Evolutionary conservation across 2,888 invertebrate genomes (phyloP).

Genomic region (Perithous albicinctus): DNA sequence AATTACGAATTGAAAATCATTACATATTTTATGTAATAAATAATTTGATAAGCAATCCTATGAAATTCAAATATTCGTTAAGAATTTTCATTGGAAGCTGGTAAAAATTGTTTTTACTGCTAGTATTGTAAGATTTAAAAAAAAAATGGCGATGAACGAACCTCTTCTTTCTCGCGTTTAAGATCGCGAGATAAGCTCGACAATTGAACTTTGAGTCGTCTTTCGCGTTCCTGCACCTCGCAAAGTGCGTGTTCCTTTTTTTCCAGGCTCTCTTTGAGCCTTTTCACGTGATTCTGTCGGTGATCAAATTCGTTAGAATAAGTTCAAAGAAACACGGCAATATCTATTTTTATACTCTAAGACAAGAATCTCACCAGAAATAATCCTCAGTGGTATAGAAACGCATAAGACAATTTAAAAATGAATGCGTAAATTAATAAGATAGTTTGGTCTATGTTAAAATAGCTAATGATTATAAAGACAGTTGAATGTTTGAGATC

Average conservation of each 20-base stretch:
- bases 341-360: neutral
- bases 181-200: slow-evolving; percentile 69
- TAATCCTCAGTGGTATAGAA: slow-evolving; percentile 38
- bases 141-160: slow-evolving; percentile 44
- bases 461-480: too few relatives aligned
- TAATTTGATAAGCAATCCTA: neutral
- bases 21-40: neutral
- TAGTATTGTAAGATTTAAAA: neutral
- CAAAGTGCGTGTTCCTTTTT: slow-evolving; percentile 70
- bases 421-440: neutral
- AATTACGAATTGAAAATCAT: neutral
- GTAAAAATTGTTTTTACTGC: too few relatives aligned
- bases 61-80: too few relatives aligned
- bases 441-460: too few relatives aligned
- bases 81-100: too few relatives aligned
- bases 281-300: slow-evolving; percentile 73
- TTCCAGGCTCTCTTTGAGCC: slow-evolving; percentile 73
- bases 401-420: slow-evolving; percentile 6
- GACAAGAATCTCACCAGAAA: slow-evolving; percentile 38
- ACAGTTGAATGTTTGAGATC: slow-evolving; percentile 30
- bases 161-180: slow-evolving; percentile 75
- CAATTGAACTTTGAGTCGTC: slow-evolving; percentile 72
- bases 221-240: slow-evolving; percentile 72
- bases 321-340: neutral
- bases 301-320: slow-evolving; percentile 12